Evolutionary conservation across 2,888 invertebrate species (phyloP), one percentile per base, ranked within the genome.

Genomic region (Apodemia zela): DNA sequence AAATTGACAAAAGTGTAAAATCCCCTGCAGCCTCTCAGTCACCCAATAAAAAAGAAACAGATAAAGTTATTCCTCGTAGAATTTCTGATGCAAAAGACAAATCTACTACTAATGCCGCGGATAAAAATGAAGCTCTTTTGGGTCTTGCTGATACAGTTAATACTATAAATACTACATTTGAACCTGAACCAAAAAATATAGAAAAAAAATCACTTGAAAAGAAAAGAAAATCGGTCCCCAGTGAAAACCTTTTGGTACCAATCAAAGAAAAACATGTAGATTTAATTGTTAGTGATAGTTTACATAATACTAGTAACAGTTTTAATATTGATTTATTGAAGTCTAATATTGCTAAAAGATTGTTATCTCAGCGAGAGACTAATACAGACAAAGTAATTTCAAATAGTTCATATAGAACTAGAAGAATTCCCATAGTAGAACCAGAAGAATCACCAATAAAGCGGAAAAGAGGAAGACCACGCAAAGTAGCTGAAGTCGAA

Each of bases 341-440:
- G 49, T 29, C 33, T 17, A 59, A 59, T 59, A 59, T 59, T 21
- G 11, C 51, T 51, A 51, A 51, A 11, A 51, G 21, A 21, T 51
- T 51, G 51, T 51, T 51, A 51, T 51, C 21, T 17, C 54, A 60
- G 60, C 38, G 17, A 35, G 15, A 42, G 13, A 57, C 38, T 42
- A 45, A 57, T 29, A 17, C 33, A 51, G 51, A 51, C 3, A 3
- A 13, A 38, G 38, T 38, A 13, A 38, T 13, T 38, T 38, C 38
- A 15, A 38, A 38, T 13, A 38, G 13, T 38, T 15, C 38, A 38
- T 15, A 13, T 15, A 38, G 3, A 15, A 13, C 38, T 38, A 38
- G 13, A 38, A 38, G 4, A 13, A 13, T 0, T 38, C 38, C 38
- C 13, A 38, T 38, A 38, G 38, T 38, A 13, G 38, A 38, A 13